Conservation (phyloP, 1,140 invertebrate species). For the Parapsyche elsis region DNA sequence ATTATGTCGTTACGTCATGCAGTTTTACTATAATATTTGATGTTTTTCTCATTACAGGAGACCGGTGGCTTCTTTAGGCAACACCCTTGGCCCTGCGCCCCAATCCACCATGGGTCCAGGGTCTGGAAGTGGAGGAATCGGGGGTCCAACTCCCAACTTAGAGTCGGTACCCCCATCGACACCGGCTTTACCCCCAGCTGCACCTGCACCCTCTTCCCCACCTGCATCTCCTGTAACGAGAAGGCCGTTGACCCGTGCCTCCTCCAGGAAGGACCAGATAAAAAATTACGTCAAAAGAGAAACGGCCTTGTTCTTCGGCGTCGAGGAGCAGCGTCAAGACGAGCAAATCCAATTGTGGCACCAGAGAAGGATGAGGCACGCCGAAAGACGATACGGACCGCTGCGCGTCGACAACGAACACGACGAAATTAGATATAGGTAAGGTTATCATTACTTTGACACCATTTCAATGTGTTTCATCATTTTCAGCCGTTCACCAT, state of each 20-base stretch:
- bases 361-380: slow-evolving; percentile 78
- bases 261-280: slow-evolving; percentile 62
- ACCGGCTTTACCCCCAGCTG: slow-evolving; percentile 48
- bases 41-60: slow-evolving; percentile 36
- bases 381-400: slow-evolving; percentile 75
- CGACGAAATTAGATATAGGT: slow-evolving; percentile 53
- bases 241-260: slow-evolving; percentile 62
- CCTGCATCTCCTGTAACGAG: slow-evolving; percentile 59
- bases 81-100: slow-evolving; percentile 30
- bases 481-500: too few relatives aligned
- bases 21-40: neutral
- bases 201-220: slow-evolving; percentile 58
- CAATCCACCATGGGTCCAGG: slow-evolving; percentile 18
- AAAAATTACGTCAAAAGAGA: slow-evolving; percentile 78
- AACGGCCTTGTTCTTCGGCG: slow-evolving; percentile 83
- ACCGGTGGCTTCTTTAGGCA: slow-evolving; percentile 37
- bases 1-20: too few relatives aligned
- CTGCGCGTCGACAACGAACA: slow-evolving; percentile 67
- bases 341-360: slow-evolving; percentile 78
- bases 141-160: neutral
- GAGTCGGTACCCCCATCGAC: slow-evolving; percentile 1
- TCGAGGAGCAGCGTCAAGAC: slow-evolving; percentile 78
- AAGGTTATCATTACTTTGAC: neutral
- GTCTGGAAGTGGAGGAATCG: neutral
- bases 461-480: too few relatives aligned